Base-by-base conservation (phyloP, 1,140 invertebrate species). In the Eriosoma lanigerum region DNA sequence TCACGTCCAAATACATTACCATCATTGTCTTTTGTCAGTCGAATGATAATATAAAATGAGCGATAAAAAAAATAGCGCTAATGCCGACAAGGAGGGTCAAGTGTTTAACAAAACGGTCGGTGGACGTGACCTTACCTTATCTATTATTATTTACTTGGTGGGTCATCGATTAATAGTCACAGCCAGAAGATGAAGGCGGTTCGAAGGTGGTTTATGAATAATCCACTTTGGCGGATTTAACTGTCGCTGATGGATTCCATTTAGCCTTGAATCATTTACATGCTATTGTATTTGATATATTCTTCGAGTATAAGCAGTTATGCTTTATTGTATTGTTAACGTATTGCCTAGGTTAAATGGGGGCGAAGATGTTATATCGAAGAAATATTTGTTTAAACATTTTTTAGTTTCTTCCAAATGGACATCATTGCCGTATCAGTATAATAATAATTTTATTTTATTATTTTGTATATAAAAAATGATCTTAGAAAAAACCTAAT, bases 171-270 rank as follows among this genome's bases (percentile, higher is more conserved):
- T 62, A 62, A 62, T 62, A 29, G 44, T 44, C 64, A 17, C 64
- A 17, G 38, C 64, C 29, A 46, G 15, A n/a, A 13, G 2, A 38
- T n/a, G 62, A 5, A 58, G 62, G 66, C 19, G 21, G 66, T 32
- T n/a, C 46, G n/a, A n/a, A n/a, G n/a, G n/a, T n/a, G n/a, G 5
- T 24, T 72, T 50, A 72, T 72, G 68, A 72, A 72, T 72, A 72
- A 72, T 72, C 68, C 68, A 52, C 68, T 50, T 72, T 50, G 46
- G 44, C 21, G n/a, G 44, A 72, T 50, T 29, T 46, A 46, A 24
- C 68, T 72, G 46, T 46, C 15, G 21, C 46, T 72, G 68, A 72
- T 72, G 68, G 68, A 72, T 72, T 72, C 68, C 68, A 72, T 72
- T n/a, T 72, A 72, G 44, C 50, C 68, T 46, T 46, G 46, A 50